phyloP scores from a whole-genome alignment of 2,888 invertebrate genomes.

The Theretra japonica region DNA sequence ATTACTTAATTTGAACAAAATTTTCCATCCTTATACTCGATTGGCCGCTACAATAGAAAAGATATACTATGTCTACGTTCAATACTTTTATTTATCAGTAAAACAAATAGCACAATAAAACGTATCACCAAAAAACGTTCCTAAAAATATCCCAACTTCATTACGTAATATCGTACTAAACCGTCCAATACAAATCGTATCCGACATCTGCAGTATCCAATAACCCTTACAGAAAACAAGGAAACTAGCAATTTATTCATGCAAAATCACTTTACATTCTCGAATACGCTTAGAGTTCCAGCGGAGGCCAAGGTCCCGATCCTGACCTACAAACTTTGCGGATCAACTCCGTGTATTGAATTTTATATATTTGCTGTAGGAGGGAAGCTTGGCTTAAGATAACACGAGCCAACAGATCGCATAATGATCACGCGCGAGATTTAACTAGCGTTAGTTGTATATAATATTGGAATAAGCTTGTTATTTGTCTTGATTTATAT shows the following conservation, averaged over 20 bases:
- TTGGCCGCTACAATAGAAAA: too few relatives aligned
- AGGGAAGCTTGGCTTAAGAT: neutral
- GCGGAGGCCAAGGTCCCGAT: conserved; percentile 18
- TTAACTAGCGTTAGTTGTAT: neutral
- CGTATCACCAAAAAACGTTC: too few relatives aligned
- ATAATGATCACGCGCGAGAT: neutral
- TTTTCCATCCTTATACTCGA: too few relatives aligned
- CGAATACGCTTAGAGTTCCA: conserved; percentile 8
- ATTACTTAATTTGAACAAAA: too few relatives aligned
- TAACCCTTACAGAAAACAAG: neutral
- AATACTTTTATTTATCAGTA: too few relatives aligned
- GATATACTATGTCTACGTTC: too few relatives aligned
- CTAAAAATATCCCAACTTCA: too few relatives aligned
- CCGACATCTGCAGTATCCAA: neutral
- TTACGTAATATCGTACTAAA: too few relatives aligned
- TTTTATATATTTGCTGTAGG: conserved; percentile 3
- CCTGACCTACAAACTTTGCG: conserved; percentile 27
- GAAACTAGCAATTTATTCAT: neutral
- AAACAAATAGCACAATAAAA: too few relatives aligned
- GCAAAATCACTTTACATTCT: conserved; percentile 2
- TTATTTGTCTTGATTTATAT: neutral
- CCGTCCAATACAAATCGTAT: neutral
- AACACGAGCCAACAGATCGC: neutral
- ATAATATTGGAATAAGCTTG: neutral
- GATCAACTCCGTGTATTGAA: conserved; percentile 25